A percentile compares a stretch with the other conserved stretches of the same genome.
Evolutionary conservation across 2,888 invertebrate species (phyloP).

Genomic region (Brachypalpus laphriformis): DNA sequence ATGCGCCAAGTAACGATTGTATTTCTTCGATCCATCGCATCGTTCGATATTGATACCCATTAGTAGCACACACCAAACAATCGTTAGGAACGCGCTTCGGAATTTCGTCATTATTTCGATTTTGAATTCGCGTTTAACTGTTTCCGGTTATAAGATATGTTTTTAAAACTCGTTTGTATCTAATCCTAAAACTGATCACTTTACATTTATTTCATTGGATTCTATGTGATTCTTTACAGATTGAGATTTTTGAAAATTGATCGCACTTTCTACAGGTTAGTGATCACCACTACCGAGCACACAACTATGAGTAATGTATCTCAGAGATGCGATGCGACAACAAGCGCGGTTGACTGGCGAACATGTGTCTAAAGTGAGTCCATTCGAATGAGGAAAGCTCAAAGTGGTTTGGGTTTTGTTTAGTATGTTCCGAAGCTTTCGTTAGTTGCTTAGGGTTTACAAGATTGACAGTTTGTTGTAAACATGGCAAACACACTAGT

Average conservation of each 20-base stretch:
- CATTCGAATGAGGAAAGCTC: conserved; percentile 57
- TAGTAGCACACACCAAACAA: conserved; percentile 40
- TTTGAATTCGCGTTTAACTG: conserved; percentile 10
- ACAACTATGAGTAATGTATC: conserved; percentile 48
- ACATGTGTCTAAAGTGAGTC: conserved; percentile 40
- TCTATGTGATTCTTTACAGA: conserved; percentile 43
- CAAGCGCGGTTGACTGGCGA: conserved; percentile 13
- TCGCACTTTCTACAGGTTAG: conserved; percentile 20
- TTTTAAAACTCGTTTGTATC: not conserved
- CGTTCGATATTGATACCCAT: conserved; percentile 8
- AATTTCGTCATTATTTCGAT: conserved; percentile 39
- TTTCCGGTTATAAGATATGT: conserved; percentile 5
- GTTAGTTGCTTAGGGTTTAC: conserved; percentile 38
- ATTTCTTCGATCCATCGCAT: conserved; percentile 78
- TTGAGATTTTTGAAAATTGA: not conserved
- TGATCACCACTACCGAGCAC: conserved; percentile 53
- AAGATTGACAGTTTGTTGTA: conserved; percentile 55
- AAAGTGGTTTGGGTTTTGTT: conserved; percentile 48
- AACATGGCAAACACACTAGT: conserved; percentile 42
- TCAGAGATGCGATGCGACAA: conserved; percentile 52
- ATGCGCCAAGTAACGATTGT: conserved; percentile 81
- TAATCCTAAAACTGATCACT: conserved; percentile 36
- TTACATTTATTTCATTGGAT: not conserved
- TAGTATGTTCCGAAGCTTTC: conserved; percentile 47
- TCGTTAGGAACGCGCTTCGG: conserved; percentile 27